Evolutionary conservation across 2,797 vertebrate species (phyloP).

Genomic region (Sphenopsis melanotis): DNA sequence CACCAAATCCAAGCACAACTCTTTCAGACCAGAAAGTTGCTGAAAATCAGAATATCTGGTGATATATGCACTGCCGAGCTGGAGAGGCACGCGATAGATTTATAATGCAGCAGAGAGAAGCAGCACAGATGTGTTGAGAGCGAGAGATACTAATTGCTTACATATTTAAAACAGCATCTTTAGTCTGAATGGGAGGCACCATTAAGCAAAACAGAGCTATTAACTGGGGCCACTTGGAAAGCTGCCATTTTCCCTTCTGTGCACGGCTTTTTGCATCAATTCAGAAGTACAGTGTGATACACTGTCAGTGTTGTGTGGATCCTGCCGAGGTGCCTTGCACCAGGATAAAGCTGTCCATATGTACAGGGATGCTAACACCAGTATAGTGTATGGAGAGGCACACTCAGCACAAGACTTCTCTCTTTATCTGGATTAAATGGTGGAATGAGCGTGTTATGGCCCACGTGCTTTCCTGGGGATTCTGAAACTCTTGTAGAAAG

Average conservation of each 20-base stretch:
- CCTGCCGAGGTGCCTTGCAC: not conserved
- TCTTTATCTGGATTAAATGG: not conserved
- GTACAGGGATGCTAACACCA: rapidly evolving
- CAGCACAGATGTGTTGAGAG: slow-evolving; percentile 67
- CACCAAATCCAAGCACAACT: not conserved
- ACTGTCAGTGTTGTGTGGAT: not conserved
- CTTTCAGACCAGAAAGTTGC: slow-evolving; percentile 28
- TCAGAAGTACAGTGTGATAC: not conserved
- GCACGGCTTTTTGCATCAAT: not conserved
- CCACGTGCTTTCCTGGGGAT: not conserved
- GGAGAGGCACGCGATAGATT: slow-evolving; percentile 30
- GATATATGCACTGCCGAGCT: not conserved
- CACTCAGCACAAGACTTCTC: not conserved
- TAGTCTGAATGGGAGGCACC: slow-evolving; percentile 60
- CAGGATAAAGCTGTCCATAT: not conserved
- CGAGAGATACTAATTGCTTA: slow-evolving; percentile 70
- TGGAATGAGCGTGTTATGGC: rapidly evolving
- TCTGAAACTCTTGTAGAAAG: not conserved
- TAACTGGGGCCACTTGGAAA: slow-evolving; percentile 63
- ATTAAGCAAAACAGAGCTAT: slow-evolving; percentile 67
- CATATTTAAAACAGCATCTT: slow-evolving; percentile 69
- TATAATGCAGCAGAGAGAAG: slow-evolving; percentile 54
- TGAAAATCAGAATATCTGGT: slow-evolving; percentile 4
- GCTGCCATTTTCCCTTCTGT: slow-evolving; percentile 48
- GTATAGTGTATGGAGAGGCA: rapidly evolving